Conservation (phyloP, 2,113 vertebrate genomes). For the Grus americana region DNA sequence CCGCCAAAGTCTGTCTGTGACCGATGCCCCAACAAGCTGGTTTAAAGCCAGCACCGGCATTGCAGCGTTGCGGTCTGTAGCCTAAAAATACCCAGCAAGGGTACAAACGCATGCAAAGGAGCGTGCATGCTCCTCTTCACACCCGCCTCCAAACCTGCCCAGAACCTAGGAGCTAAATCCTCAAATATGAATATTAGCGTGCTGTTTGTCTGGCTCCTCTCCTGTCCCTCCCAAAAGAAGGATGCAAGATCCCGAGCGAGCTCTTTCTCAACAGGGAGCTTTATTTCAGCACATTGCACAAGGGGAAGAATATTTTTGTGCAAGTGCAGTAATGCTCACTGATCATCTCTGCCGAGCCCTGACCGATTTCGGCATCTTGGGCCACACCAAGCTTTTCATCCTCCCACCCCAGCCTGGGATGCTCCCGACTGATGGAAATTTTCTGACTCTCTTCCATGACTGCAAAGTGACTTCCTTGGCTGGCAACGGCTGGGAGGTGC, state of each 20-base stretch:
- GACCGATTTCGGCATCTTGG: background rate
- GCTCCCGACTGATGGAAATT: background rate
- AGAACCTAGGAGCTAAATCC: conserved; percentile 16
- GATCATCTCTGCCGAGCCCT: fast-evolving
- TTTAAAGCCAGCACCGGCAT: background rate
- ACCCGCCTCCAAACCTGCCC: conserved; percentile 18
- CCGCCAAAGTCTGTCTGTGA: conserved; percentile 47
- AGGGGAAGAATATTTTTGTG: background rate
- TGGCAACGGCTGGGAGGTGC: background rate
- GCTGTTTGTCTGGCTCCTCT: conserved; percentile 6
- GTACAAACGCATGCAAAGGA: conserved; percentile 36
- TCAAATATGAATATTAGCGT: background rate
- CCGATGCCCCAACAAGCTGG: conserved; percentile 35
- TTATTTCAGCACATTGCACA: background rate
- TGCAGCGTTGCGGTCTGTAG: conserved; percentile 7
- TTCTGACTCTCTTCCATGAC: background rate
- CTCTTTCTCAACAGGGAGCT: background rate
- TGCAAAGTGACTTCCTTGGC: background rate
- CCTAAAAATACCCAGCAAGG: conserved; percentile 43
- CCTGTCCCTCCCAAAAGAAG: background rate
- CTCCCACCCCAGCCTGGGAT: background rate
- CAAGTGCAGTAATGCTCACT: fast-evolving
- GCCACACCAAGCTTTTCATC: background rate
- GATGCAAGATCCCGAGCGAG: background rate
- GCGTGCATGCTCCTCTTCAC: background rate